Evolutionary conservation across 2,113 vertebrate genomes (phyloP).

Genomic region (Melanocharis versteri): DNA sequence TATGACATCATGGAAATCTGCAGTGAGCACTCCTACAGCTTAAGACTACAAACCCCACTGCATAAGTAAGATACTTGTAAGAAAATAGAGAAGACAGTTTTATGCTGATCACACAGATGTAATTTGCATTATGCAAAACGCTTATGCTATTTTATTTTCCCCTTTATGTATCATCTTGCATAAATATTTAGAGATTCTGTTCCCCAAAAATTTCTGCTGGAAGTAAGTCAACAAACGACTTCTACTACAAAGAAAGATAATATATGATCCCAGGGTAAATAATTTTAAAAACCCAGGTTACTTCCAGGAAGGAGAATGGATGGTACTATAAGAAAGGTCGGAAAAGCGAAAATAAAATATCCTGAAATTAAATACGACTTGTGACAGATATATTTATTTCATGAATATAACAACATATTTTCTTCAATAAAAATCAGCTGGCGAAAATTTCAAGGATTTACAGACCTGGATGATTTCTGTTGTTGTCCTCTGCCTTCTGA

Average conservation of each 20-base stretch:
- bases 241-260: not conserved
- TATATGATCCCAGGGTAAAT: not conserved
- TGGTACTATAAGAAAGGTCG: not conserved
- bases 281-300: not conserved
- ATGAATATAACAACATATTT: not conserved
- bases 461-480: not conserved
- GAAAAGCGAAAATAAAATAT: not conserved
- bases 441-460: not conserved
- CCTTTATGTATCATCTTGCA: not conserved
- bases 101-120: not conserved
- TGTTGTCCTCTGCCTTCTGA: not conserved
- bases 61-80: not conserved
- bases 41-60: not conserved
- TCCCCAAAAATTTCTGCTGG: not conserved
- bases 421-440: not conserved
- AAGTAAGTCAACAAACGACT: not conserved
- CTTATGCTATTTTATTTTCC: not conserved
- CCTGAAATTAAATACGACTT: not conserved
- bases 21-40: not conserved
- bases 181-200: not conserved
- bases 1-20: not conserved
- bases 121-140: not conserved
- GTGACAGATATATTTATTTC: not conserved
- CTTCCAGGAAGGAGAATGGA: not conserved
- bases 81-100: not conserved